Percentiles rank a stretch among this genome's conserved stretches.
These are phyloP conservation scores for Anguilla pacifica DNA, from an alignment of 2,797 vertebrate species.

Conservation along the genomic window DNA sequence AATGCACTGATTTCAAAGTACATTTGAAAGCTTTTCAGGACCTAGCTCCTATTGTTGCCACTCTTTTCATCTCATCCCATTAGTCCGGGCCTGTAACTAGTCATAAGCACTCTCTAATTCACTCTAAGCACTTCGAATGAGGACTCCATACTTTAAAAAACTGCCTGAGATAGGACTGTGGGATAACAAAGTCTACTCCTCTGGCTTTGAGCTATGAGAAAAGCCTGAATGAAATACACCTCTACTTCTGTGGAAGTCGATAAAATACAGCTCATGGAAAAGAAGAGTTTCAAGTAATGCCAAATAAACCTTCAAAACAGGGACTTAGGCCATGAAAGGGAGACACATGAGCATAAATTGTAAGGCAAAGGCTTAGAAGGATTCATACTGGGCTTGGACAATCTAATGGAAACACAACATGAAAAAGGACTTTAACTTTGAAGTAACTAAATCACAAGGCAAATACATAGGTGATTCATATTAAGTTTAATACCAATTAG, in stretches of 20 bases:
- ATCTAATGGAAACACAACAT: no score
- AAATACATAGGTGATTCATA: no score
- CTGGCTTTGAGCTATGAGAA: slow-evolving; percentile 11
- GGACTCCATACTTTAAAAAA: slow-evolving; percentile 24
- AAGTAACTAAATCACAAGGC: no score
- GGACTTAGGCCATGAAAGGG: not conserved
- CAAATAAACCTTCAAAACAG: slow-evolving; percentile 16
- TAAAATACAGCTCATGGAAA: slow-evolving; percentile 20
- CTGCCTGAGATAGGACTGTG: slow-evolving; percentile 15
- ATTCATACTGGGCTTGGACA: not conserved
- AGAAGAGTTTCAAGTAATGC: slow-evolving; percentile 26
- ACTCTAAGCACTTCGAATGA: slow-evolving; percentile 20
- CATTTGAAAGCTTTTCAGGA: slow-evolving; percentile 17
- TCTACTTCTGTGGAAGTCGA: not conserved
- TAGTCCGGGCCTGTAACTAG: slow-evolving; percentile 18
- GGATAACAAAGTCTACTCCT: slow-evolving; percentile 23
- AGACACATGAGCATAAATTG: not conserved
- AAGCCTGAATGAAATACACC: slow-evolving; percentile 18
- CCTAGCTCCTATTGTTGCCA: slow-evolving; percentile 12
- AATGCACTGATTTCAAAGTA: slow-evolving; percentile 11
- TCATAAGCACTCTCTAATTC: slow-evolving; percentile 13
- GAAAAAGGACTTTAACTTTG: not conserved
- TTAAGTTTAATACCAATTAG: no score
- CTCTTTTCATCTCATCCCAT: slow-evolving; percentile 30
- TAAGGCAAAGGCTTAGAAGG: not conserved